Evolutionary conservation across 2,888 invertebrate species (phyloP), one percentile per base, ranked within the genome.

Genomic region (Arrhopalites spinosus): DNA sequence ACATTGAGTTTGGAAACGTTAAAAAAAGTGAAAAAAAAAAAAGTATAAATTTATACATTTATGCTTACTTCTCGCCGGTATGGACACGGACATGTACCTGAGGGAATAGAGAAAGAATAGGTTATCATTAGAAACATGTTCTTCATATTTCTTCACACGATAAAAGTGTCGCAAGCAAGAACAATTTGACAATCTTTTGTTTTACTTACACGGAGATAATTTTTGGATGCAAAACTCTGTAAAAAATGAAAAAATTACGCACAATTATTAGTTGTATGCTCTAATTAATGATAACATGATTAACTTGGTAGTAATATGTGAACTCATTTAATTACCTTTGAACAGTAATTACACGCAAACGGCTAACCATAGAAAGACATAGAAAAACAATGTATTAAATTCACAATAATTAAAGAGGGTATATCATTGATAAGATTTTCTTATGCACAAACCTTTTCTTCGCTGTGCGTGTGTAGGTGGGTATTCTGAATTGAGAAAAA

Each of bases 331-430:
- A 45, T 45, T 45, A 45, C 45, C 45, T 74, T 74, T n/a, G 68
- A 69, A 45, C 74, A 74, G 67, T 68, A 68, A 27, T 74, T 67
- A 61, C 74, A 74, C 23, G 74, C 74, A 74, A 74, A 74, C 20
- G 74, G 74, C 68, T 69, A 5, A 45, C 7, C 15, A 15, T 45
- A 13, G 17, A 50, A 15, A 50, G 15, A 50, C 17, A 50, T 50
- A 50, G 2, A 50, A 2, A 7, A 45, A 45, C 7, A 45, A 45
- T 45, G n/a, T n/a, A n/a, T n/a, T n/a, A n/a, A n/a, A n/a, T n/a
- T n/a, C n/a, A n/a, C n/a, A n/a, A n/a, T n/a, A n/a, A n/a, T n/a
- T n/a, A n/a, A n/a, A 66, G 36, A 67, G 74, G 47, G 67, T 67
- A 45, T 67, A 36, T 7, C 36, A 36, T 74, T 56, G 56, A 59